Percentiles rank a stretch among this genome's conserved stretches.
phyloP scores from a whole-genome alignment of 35 echinoderm and acorn worm genomes.

The Lytechinus variegatus region DNA sequence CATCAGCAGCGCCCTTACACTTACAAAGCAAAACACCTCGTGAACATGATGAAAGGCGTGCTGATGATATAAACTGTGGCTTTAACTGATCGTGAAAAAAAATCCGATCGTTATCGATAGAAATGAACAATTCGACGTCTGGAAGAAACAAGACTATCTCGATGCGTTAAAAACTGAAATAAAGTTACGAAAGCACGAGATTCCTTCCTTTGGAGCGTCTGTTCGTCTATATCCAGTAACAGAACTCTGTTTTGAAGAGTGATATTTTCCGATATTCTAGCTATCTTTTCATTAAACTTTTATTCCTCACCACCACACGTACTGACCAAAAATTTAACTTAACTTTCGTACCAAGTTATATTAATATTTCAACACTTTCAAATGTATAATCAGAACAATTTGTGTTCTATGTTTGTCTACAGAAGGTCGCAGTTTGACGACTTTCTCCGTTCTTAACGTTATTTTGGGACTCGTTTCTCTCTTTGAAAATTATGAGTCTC shows the following conservation, averaged over 20 bases:
- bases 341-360: not conserved
- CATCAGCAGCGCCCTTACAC: not conserved
- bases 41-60: not conserved
- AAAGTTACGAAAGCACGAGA: not conserved
- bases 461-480: too few relatives aligned
- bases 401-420: not conserved
- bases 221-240: not conserved
- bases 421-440: not conserved
- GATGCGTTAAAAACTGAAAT: not conserved
- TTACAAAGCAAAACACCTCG: not conserved
- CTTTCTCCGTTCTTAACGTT: not conserved
- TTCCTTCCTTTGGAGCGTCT: not conserved
- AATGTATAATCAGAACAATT: not conserved
- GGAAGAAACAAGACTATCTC: not conserved
- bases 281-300: not conserved
- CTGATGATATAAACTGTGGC: not conserved
- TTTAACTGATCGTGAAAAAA: not conserved
- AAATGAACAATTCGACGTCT: not conserved
- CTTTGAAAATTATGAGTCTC: too few relatives aligned
- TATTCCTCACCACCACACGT: not conserved
- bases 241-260: not conserved
- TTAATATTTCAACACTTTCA: not conserved
- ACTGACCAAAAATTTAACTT: not conserved
- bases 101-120: not conserved
- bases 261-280: not conserved